A percentile compares a stretch with the other conserved stretches of the same genome.
Evolutionary conservation across 2,888 invertebrate species (phyloP).

Genomic region (Podotricha telesiphe): DNA sequence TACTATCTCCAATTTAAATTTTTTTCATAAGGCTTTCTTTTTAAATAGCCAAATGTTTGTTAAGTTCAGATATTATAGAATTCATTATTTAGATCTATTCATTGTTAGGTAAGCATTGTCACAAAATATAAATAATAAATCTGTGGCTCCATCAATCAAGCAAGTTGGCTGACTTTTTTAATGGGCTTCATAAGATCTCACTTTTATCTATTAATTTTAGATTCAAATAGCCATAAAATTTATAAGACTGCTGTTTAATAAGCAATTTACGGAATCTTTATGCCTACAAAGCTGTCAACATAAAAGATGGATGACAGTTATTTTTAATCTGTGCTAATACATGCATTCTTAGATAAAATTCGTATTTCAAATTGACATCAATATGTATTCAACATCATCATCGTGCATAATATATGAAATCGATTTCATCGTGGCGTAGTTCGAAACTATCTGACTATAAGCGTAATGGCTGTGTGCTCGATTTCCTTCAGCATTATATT

Average conservation of each 20-base stretch:
- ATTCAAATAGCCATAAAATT: conserved; percentile 42
- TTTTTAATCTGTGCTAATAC: conserved; percentile 9
- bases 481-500: neutral
- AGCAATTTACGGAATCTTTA: conserved; percentile 5
- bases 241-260: conserved; percentile 12
- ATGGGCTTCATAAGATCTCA: conserved; percentile 77
- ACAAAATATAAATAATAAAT: conserved; percentile 75
- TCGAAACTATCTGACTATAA: neutral
- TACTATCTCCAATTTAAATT: neutral
- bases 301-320: neutral
- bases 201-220: conserved; percentile 61
- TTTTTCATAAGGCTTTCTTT: neutral
- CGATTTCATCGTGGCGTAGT: neutral
- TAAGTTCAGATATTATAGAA: neutral
- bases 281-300: neutral
- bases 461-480: neutral
- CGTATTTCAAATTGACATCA: neutral
- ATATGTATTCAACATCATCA: neutral
- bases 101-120: no score
- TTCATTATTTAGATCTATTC: neutral
- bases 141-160: conserved; percentile 76
- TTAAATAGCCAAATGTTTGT: neutral
- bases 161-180: conserved; percentile 68
- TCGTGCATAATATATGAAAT: neutral
- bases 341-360: neutral